Conservation (phyloP, 2,113 vertebrate species). For the Chitala chitala region DNA sequence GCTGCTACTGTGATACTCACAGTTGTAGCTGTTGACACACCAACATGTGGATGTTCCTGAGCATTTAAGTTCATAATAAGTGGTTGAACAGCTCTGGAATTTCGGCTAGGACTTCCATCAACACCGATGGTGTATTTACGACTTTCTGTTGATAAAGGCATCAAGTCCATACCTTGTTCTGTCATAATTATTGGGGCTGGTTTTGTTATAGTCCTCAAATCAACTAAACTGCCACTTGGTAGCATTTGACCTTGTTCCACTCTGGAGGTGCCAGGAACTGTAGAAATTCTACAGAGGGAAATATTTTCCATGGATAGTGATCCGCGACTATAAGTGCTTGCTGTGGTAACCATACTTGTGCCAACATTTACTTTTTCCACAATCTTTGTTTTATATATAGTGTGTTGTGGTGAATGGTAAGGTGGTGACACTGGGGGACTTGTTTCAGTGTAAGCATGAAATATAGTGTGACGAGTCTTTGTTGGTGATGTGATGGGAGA, state of each 20-base stretch:
- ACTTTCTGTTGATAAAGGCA: constrained; percentile 83
- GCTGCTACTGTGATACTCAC: constrained; percentile 81
- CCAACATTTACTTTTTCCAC: constrained; percentile 61
- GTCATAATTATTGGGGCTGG: constrained; percentile 92
- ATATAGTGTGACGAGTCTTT: constrained; percentile 63
- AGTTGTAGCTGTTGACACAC: constrained; percentile 75
- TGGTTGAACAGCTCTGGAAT: constrained; percentile 84
- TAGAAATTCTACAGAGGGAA: constrained; percentile 83
- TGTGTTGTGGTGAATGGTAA: constrained; percentile 50
- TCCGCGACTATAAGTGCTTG: constrained; percentile 70
- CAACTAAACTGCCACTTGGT: constrained; percentile 70
- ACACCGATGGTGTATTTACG: constrained; percentile 81
- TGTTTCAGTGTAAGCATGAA: constrained; percentile 65
- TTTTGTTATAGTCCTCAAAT: constrained; percentile 80
- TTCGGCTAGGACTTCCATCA: constrained; percentile 74
- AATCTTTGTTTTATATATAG: constrained; percentile 62
- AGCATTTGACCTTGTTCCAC: constrained; percentile 75
- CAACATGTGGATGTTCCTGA: constrained; percentile 82
- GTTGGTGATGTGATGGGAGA: constrained; percentile 85
- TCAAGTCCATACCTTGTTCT: constrained; percentile 96
- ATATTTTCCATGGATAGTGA: constrained; percentile 80
- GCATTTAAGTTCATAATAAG: constrained; percentile 92
- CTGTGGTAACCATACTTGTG: constrained; percentile 53
- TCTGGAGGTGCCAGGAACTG: constrained; percentile 72
- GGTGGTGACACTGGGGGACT: constrained; percentile 59